Evolutionary conservation across 2,888 invertebrate species (phyloP).

Genomic region (Saturnia japonica): DNA sequence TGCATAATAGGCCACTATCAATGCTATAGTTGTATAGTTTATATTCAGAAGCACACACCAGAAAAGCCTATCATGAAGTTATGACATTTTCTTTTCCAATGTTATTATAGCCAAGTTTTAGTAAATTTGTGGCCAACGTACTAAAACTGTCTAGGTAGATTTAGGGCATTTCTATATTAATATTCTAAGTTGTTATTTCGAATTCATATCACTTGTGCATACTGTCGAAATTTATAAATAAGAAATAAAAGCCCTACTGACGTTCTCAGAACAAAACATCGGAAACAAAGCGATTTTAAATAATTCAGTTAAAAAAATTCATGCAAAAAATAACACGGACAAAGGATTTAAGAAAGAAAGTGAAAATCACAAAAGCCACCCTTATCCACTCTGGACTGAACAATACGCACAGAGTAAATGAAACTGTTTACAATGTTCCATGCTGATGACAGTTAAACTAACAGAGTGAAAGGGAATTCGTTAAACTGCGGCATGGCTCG

Average conservation of each 20-base stretch:
- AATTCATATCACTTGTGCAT: not conserved
- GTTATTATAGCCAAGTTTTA: not conserved
- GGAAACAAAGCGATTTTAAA: not conserved
- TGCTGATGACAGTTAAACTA: constrained; percentile 7
- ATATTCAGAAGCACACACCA: not conserved
- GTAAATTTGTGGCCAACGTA: not conserved
- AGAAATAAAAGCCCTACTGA: not conserved
- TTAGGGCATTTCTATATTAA: not conserved
- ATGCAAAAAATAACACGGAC: not conserved
- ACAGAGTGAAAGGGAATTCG: constrained; percentile 10
- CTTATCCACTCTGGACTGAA: not conserved
- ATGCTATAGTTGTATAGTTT: not conserved
- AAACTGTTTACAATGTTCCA: not conserved
- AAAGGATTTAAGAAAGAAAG: constrained; percentile 5
- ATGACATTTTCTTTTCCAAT: no score
- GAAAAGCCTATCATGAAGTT: no score
- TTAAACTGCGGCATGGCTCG: constrained; percentile 20
- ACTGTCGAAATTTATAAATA: not conserved
- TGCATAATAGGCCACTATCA: not conserved
- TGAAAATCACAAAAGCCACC: constrained; percentile 4
- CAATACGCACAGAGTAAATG: constrained; percentile 3
- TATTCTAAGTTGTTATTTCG: not conserved
- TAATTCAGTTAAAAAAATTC: not conserved
- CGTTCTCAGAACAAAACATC: not conserved
- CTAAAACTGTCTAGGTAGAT: not conserved